phyloP scores from a whole-genome alignment of 2,797 vertebrate species.

The Hafferia zeledoni region DNA sequence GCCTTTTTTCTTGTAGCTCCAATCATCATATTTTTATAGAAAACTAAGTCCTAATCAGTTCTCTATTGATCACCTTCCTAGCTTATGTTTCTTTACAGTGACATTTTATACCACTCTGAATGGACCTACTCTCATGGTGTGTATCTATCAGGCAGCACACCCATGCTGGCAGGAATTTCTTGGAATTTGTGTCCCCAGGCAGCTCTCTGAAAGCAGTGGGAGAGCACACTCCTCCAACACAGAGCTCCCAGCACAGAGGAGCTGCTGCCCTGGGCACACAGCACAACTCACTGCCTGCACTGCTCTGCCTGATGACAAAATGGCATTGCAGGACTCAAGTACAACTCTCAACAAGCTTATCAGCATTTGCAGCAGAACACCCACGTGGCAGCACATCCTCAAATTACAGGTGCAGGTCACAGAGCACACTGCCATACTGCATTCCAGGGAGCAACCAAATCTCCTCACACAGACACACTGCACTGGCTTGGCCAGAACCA shows the following conservation, averaged over 20 bases:
- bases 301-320: neutral
- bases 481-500: neutral
- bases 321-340: neutral
- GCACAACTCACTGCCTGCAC: neutral
- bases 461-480: neutral
- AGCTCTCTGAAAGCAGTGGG: neutral
- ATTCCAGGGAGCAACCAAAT: neutral
- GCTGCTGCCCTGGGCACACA: neutral
- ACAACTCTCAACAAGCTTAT: neutral
- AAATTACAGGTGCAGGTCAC: neutral
- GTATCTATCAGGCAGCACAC: neutral
- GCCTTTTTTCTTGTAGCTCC: neutral
- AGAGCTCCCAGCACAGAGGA: neutral
- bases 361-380: neutral
- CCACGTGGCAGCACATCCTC: neutral
- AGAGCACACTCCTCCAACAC: neutral
- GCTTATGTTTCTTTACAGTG: neutral
- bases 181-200: neutral
- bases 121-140: rapidly evolving
- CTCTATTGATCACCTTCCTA: neutral
- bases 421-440: neutral
- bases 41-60: neutral
- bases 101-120: neutral
- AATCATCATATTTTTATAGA: neutral
- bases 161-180: neutral